phyloP scores from a whole-genome alignment of 2,113 vertebrate genomes.

The Dolichotis patagonum region DNA sequence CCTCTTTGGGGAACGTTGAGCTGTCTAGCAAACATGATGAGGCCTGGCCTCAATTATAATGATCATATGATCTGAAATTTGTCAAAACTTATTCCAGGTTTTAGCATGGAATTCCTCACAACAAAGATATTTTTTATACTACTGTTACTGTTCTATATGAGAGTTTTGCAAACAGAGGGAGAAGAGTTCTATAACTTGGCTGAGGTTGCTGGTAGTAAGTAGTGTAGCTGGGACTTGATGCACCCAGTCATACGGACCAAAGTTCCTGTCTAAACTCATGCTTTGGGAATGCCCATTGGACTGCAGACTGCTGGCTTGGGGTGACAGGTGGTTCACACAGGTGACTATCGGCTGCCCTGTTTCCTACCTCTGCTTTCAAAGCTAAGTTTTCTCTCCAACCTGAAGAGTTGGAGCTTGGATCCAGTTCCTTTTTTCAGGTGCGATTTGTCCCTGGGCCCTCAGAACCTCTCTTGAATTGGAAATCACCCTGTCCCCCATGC shows the following conservation, averaged over 20 bases:
- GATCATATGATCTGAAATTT: neutral
- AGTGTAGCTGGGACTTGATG: neutral
- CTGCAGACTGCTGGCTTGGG: fast-evolving
- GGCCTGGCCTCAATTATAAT: neutral
- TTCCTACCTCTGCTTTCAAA: neutral
- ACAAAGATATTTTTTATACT: neutral
- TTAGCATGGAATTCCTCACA: neutral
- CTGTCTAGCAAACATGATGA: neutral
- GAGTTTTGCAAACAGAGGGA: neutral
- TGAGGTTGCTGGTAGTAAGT: neutral
- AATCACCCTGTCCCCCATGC: neutral
- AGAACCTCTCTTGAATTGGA: neutral
- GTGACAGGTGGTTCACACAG: too few species aligned
- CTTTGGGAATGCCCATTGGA: too few species aligned
- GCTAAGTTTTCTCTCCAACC: neutral
- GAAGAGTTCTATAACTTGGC: neutral
- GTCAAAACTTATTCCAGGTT: neutral
- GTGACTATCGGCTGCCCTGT: neutral
- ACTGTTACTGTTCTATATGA: neutral
- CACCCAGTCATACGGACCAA: neutral
- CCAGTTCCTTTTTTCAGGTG: neutral
- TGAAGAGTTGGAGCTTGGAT: neutral
- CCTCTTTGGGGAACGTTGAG: neutral
- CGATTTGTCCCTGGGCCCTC: neutral
- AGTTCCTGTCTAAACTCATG: neutral